Conservation (phyloP, 2,113 vertebrate genomes). For the Strix aluco region DNA sequence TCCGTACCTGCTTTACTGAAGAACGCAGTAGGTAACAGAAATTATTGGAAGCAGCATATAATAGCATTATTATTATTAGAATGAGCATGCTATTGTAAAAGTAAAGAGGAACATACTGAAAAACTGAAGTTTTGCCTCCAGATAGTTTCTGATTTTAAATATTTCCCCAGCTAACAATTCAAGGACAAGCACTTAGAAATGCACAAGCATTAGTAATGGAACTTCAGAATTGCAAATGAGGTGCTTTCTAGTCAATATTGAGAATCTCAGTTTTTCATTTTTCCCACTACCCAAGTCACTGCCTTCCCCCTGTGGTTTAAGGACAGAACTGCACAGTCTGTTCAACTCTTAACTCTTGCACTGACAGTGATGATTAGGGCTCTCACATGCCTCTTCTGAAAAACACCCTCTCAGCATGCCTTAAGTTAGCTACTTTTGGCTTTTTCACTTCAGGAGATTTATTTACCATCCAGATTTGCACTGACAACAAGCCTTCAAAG, state of each 20-base stretch:
- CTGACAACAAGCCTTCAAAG: background rate
- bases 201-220: background rate
- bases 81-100: background rate
- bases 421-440: background rate
- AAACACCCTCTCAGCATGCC: background rate
- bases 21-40: background rate
- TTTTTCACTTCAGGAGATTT: background rate
- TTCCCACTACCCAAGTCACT: background rate
- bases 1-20: background rate
- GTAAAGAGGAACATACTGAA: background rate
- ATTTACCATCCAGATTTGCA: background rate
- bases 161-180: background rate
- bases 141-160: background rate
- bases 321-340: constrained; percentile 5
- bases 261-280: background rate
- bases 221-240: background rate
- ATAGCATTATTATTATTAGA: background rate
- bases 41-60: background rate
- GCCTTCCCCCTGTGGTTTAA: constrained; percentile 12
- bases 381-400: background rate
- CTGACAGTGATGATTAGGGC: background rate
- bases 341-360: background rate
- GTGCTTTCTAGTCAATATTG: background rate
- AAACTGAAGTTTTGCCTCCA: background rate
- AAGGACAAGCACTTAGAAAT: background rate